A percentile compares a stretch with the other conserved stretches of the same genome.
phyloP scores from a whole-genome alignment of 1,140 invertebrate genomes.

The Acyrthosiphon pisum region DNA sequence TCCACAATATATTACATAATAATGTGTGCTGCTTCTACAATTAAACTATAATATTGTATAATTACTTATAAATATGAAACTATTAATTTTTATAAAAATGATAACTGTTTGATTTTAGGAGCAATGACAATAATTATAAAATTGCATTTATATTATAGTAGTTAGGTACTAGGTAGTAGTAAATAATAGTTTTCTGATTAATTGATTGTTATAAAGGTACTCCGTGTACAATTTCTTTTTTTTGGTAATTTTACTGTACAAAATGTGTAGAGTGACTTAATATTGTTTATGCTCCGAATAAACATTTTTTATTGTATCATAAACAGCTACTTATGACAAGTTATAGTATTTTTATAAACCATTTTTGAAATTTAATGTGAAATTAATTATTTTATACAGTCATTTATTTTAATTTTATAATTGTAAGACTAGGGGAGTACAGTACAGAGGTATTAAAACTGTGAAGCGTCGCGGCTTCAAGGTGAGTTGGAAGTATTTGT shows the following conservation, averaged over 20 bases:
- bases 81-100: not conserved
- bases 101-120: not conserved
- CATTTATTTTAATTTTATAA: too few relatives aligned
- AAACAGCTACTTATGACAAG: not conserved
- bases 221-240: not conserved
- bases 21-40: too few relatives aligned
- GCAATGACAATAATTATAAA: too few relatives aligned
- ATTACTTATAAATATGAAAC: too few relatives aligned
- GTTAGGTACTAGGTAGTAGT: too few relatives aligned
- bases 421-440: not conserved
- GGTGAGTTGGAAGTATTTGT: too few relatives aligned
- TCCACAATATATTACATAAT: not conserved
- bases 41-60: too few relatives aligned
- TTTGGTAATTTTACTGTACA: not conserved
- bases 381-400: too few relatives aligned
- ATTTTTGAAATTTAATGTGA: too few relatives aligned
- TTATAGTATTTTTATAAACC: not conserved
- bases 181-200: not conserved
- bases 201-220: not conserved
- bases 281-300: not conserved
- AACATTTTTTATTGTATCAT: not conserved
- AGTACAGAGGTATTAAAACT: too few relatives aligned
- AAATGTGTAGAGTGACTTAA: not conserved
- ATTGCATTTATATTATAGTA: too few relatives aligned
- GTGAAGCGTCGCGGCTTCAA: too few relatives aligned